Evolutionary conservation across 2,113 vertebrate genomes (phyloP).

Genomic region (Hydrochoerus hydrochaeris): DNA sequence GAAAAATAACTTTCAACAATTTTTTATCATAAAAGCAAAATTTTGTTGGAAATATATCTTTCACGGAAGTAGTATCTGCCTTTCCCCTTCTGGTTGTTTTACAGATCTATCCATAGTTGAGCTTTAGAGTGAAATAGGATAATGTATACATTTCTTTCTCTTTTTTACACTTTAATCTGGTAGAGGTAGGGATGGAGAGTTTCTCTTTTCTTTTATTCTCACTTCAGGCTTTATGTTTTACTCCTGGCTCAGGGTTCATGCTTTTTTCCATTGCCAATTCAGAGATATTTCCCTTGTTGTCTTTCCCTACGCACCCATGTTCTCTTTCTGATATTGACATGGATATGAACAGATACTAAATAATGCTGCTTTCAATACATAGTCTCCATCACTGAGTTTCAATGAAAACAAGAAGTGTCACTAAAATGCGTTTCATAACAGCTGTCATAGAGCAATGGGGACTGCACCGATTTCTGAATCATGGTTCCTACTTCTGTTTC

Average conservation of each 20-base stretch:
- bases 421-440: not conserved
- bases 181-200: not conserved
- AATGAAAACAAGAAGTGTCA: not conserved
- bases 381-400: too few species aligned
- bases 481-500: not conserved
- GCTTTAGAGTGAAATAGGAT: not conserved
- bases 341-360: too few species aligned
- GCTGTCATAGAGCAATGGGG: not conserved
- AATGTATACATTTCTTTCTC: not conserved
- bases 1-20: not conserved
- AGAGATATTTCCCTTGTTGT: too few species aligned
- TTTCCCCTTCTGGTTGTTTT: not conserved
- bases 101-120: not conserved
- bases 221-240: too few species aligned
- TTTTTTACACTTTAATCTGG: not conserved
- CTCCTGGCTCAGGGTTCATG: too few species aligned
- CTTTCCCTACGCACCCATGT: too few species aligned
- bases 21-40: not conserved
- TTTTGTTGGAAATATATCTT: not conserved
- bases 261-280: too few species aligned
- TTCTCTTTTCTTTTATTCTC: too few species aligned
- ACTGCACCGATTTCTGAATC: not conserved
- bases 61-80: not conserved
- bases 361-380: too few species aligned
- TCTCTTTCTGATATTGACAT: too few species aligned